A percentile compares a stretch with the other conserved stretches of the same genome.
These are phyloP conservation scores for Drosophila recens DNA, from an alignment of 2,888 invertebrate species.

Conservation along the genomic window DNA sequence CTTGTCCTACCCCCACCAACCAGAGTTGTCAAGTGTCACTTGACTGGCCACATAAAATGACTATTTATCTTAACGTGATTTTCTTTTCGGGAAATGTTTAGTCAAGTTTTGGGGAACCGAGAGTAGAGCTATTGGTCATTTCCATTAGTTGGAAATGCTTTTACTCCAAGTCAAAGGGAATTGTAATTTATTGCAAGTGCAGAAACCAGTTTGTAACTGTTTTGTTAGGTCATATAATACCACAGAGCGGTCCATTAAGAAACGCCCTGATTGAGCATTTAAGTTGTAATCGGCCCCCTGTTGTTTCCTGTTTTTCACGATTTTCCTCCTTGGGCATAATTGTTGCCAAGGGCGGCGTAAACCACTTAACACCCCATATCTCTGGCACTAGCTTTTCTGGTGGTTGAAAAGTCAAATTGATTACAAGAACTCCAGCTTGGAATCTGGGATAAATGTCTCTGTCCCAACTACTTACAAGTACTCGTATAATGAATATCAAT, in stretches of 20 bases:
- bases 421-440: constrained; percentile 6
- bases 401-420: constrained; percentile 64
- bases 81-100: constrained; percentile 3
- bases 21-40: constrained; percentile 16
- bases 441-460: constrained; percentile 20
- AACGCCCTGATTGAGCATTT: constrained; percentile 76
- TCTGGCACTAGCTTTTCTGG: constrained; percentile 35
- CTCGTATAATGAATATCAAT: constrained; percentile 83
- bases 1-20: not conserved
- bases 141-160: constrained; percentile 49
- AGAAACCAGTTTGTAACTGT: constrained; percentile 25
- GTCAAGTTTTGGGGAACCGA: constrained; percentile 9
- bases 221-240: constrained; percentile 43
- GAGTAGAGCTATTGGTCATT: constrained; percentile 30
- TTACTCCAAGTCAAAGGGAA: constrained; percentile 31
- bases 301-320: constrained; percentile 35
- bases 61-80: constrained; percentile 20
- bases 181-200: constrained; percentile 52
- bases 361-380: constrained; percentile 79
- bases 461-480: constrained; percentile 14
- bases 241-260: constrained; percentile 65
- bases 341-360: constrained; percentile 63
- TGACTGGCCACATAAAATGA: constrained; percentile 17
- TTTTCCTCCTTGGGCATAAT: constrained; percentile 44
- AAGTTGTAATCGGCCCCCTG: constrained; percentile 76